A percentile compares a stretch with the other conserved stretches of the same genome.
phyloP scores from a whole-genome alignment of 2,888 invertebrate genomes.

The Nudaria mundana region DNA sequence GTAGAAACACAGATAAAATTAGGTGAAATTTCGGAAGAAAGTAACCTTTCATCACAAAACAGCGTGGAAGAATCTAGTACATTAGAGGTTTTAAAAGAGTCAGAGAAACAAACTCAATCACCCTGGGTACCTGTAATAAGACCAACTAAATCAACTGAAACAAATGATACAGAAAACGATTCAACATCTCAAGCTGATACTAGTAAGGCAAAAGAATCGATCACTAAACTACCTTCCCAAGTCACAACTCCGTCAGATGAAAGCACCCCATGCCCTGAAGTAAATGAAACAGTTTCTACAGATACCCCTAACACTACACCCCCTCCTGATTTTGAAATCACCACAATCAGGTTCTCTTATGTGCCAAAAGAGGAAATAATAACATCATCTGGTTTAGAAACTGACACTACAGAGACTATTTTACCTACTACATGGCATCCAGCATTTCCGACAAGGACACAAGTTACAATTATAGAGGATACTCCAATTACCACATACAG shows the following conservation, averaged over 20 bases:
- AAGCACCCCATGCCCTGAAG: slow-evolving; percentile 44
- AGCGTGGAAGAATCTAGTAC: slow-evolving; percentile 37
- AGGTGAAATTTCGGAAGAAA: slow-evolving; percentile 60
- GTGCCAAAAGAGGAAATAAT: slow-evolving; percentile 53
- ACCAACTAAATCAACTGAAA: slow-evolving; percentile 39
- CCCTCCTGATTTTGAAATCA: slow-evolving; percentile 61
- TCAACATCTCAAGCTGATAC: slow-evolving; percentile 56
- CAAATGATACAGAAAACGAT: slow-evolving; percentile 40
- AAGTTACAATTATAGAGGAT: slow-evolving; percentile 46
- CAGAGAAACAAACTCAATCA: slow-evolving; percentile 41
- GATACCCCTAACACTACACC: slow-evolving; percentile 36
- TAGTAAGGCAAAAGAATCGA: slow-evolving; percentile 65
- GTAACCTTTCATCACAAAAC: slow-evolving; percentile 55
- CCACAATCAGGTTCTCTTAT: slow-evolving; percentile 72
- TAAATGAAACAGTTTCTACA: slow-evolving; percentile 43
- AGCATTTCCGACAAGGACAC: slow-evolving; percentile 54
- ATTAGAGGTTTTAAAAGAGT: slow-evolving; percentile 35
- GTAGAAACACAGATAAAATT: slow-evolving; percentile 42
- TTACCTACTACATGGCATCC: slow-evolving; percentile 55
- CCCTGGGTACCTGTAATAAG: slow-evolving; percentile 51
- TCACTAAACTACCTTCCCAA: slow-evolving; percentile 69
- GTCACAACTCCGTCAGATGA: slow-evolving; percentile 72
- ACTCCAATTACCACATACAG: slow-evolving; percentile 67
- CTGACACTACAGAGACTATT: slow-evolving; percentile 23
- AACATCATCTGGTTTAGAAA: slow-evolving; percentile 21